phyloP scores from a whole-genome alignment of 2,113 vertebrate genomes.

The Coreoperca whiteheadi region DNA sequence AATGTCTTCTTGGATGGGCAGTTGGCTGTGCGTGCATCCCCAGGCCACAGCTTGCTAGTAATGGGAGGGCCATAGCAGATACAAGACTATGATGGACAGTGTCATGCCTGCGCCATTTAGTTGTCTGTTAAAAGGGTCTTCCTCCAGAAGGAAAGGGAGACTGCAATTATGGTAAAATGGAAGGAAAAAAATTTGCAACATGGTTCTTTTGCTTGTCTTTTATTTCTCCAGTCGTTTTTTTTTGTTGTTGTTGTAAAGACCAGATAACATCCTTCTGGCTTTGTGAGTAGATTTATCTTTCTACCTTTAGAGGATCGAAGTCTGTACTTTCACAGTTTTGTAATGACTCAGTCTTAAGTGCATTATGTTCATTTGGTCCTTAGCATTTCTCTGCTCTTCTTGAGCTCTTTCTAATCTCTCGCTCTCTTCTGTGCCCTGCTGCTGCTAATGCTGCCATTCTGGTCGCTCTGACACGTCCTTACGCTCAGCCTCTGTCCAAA shows the following conservation, averaged over 20 bases:
- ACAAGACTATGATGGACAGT: slow-evolving; percentile 5
- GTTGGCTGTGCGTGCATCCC: background rate
- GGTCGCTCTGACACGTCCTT: slow-evolving; percentile 75
- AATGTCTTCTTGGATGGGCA: slow-evolving; percentile 9
- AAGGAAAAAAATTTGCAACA: slow-evolving; percentile 11
- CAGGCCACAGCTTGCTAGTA: slow-evolving; percentile 5
- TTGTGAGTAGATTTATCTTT: slow-evolving; percentile 60
- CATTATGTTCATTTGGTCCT: slow-evolving; percentile 65
- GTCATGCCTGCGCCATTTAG: slow-evolving; percentile 35
- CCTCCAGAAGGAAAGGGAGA: slow-evolving; percentile 35
- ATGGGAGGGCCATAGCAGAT: slow-evolving; percentile 17
- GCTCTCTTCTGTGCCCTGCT: slow-evolving; percentile 66
- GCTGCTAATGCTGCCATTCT: slow-evolving; percentile 80
- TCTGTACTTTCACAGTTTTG: slow-evolving; percentile 68
- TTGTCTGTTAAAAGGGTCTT: slow-evolving; percentile 54
- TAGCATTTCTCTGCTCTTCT: slow-evolving; percentile 41
- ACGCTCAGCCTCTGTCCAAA: slow-evolving; percentile 76
- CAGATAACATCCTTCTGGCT: slow-evolving; percentile 41
- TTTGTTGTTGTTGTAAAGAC: slow-evolving; percentile 48
- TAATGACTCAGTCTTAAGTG: slow-evolving; percentile 68
- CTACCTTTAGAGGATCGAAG: slow-evolving; percentile 59
- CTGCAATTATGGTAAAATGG: slow-evolving; percentile 19
- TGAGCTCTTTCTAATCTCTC: slow-evolving; percentile 43
- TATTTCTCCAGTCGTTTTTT: slow-evolving; percentile 42
- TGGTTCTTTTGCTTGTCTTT: slow-evolving; percentile 38